These are phyloP conservation scores for Stenotaenia linearis DNA, from an alignment of 2,888 invertebrate genomes.

Conservation along the genomic window DNA sequence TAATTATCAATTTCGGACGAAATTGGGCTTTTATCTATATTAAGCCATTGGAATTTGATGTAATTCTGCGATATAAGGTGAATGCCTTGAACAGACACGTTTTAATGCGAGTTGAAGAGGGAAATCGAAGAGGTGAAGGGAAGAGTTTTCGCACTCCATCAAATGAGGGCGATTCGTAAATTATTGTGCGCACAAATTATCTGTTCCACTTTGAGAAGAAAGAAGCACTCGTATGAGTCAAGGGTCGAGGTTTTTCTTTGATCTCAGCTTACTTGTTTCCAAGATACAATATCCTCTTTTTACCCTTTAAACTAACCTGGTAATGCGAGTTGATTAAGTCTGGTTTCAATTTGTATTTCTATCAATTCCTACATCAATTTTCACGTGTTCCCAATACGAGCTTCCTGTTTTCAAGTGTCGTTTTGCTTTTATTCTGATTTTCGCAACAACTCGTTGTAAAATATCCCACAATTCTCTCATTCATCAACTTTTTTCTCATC, in stretches of 20 bases:
- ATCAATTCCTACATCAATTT: neutral
- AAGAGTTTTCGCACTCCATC: slow-evolving; percentile 2
- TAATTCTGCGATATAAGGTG: neutral
- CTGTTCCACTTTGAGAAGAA: slow-evolving; percentile 11
- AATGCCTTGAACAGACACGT: slow-evolving; percentile 7
- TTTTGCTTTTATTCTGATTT: neutral
- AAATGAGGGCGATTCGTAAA: slow-evolving; percentile 21
- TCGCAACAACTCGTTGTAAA: neutral
- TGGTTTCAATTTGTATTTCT: neutral
- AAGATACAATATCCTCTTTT: neutral
- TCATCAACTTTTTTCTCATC: neutral
- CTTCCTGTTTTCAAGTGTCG: slow-evolving; percentile 8
- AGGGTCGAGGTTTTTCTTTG: slow-evolving; percentile 21
- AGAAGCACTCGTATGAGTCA: neutral
- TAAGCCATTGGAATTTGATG: neutral
- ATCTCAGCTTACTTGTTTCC: neutral
- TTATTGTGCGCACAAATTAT: slow-evolving; percentile 8
- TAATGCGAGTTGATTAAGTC: neutral
- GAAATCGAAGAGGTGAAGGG: slow-evolving; percentile 14
- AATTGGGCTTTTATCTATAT: neutral
- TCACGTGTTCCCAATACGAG: neutral
- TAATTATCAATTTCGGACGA: neutral
- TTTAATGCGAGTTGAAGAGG: neutral
- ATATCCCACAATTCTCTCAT: neutral
- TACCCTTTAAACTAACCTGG: neutral